Conservation (phyloP, 2,797 vertebrate genomes). For the Sebastes ruberrimus region DNA sequence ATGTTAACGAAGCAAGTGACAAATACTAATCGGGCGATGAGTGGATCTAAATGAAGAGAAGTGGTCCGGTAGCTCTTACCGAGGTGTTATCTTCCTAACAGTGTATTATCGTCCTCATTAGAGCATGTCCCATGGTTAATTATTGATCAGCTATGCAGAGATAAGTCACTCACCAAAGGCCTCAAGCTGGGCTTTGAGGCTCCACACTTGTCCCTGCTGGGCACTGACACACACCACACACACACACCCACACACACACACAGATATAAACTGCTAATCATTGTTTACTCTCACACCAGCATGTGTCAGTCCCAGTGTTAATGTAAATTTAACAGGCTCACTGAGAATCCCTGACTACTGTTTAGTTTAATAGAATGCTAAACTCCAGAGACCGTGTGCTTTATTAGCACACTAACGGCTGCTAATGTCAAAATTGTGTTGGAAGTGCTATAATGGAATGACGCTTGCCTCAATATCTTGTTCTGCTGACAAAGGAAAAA, state of each 20-base stretch:
- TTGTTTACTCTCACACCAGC: constrained; percentile 42
- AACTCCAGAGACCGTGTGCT: constrained; percentile 27
- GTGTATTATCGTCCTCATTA: constrained; percentile 80
- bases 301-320: constrained; percentile 19
- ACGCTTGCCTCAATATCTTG: background rate
- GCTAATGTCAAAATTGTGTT: constrained; percentile 28
- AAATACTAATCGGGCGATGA: constrained; percentile 60
- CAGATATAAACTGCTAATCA: constrained; percentile 38
- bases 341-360: constrained; percentile 12
- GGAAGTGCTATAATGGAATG: constrained; percentile 5
- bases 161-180: constrained; percentile 69
- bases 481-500: constrained; percentile 15
- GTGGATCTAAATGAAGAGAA: constrained; percentile 64
- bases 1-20: constrained; percentile 51
- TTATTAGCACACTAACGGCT: constrained; percentile 46
- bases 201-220: constrained; percentile 51
- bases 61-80: constrained; percentile 41
- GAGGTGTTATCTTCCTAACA: constrained; percentile 69
- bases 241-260: constrained; percentile 13
- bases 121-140: constrained; percentile 74
- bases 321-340: constrained; percentile 44
- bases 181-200: constrained; percentile 59
- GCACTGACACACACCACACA: constrained; percentile 26
- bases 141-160: constrained; percentile 82
- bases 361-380: constrained; percentile 39